Evolutionary conservation across 35 echinoderm and acorn worm genomes (phyloP), one percentile per base, ranked within the genome.

Genomic region (Eucidaris tribuloides): DNA sequence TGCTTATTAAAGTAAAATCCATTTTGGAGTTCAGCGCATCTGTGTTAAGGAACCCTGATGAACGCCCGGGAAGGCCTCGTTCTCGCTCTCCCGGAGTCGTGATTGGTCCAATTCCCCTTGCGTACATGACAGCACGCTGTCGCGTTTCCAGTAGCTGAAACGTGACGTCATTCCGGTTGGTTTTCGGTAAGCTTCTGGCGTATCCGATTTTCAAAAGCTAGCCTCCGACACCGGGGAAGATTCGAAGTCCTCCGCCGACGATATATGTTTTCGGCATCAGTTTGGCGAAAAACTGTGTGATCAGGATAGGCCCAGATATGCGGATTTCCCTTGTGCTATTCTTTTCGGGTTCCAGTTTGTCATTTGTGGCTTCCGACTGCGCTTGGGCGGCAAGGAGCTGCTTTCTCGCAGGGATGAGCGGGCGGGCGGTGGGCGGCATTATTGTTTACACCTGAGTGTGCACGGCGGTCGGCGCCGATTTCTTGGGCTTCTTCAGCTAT

Each of bases 131-230:
- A 42, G 79, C 23, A 83, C 66, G 77, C 86, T 93, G 25, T 93
- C 90, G 5, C 74, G 66, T 36, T 93, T 85, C 19, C 83, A 55
- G 79, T 99, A 90, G 88, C 96, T 99, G 14, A 92, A 64, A 42
- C 82, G n/a, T 88, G 1, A 58, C 58, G 58, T 99, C 96, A 25
- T 80, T 43, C 9, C 83, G 78, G 37, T 86, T 64, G 0, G 91
- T n/a, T n/a, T n/a, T 81, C 25, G 96, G 96, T 25, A 99, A 80
- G 54, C 86, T 90, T 59, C 89, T n/a, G n/a, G 96, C 2, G 90
- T 93, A 42, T 99, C 96, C 20, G 82, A 88, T 3, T 77, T 44
- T 20, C 58, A 14, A 32, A 38, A 80, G 23, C 33, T 65, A 3
- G 38, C 37, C 42, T 76, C n/a, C 74, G 20, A 71, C 24, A 5